A percentile compares a stretch with the other conserved stretches of the same genome.
Evolutionary conservation across 2,888 invertebrate genomes (phyloP).

Genomic region (Dexiosoma caninum): DNA sequence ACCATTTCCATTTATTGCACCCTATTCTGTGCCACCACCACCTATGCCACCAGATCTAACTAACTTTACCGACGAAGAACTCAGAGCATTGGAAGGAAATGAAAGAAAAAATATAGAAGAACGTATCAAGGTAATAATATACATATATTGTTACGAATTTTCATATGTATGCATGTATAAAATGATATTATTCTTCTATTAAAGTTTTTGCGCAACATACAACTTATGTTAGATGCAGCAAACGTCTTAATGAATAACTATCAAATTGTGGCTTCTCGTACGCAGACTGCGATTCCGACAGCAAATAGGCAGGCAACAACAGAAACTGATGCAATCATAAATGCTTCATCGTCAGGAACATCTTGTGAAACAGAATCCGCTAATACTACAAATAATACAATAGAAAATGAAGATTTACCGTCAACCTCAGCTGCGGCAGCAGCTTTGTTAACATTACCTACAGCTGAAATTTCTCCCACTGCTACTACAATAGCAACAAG

Average conservation of each 20-base stretch:
- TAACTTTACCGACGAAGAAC: slow-evolving; percentile 88
- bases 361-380: not conserved
- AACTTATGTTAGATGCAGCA: slow-evolving; percentile 94
- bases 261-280: slow-evolving; percentile 82
- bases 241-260: slow-evolving; percentile 97
- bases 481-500: not conserved
- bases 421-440: slow-evolving; percentile 49
- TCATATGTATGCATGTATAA: not conserved
- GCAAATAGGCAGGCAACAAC: slow-evolving; percentile 1
- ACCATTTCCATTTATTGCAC: slow-evolving; percentile 81
- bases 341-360: slow-evolving; percentile 15
- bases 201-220: slow-evolving; percentile 88
- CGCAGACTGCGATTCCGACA: slow-evolving; percentile 73
- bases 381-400: slow-evolving; percentile 39
- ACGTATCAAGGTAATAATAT: slow-evolving; percentile 85
- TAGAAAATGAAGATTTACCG: slow-evolving; percentile 45
- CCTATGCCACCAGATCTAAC: slow-evolving; percentile 87
- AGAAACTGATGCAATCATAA: not conserved
- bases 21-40: slow-evolving; percentile 82
- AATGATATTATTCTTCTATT: slow-evolving; percentile 69
- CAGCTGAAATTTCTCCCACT: slow-evolving; percentile 29
- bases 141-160: not conserved
- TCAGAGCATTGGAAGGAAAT: slow-evolving; percentile 92
- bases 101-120: slow-evolving; percentile 93
- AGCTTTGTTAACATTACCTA: slow-evolving; percentile 68